These are phyloP conservation scores for Stenodera caucasica DNA, from an alignment of 2,888 invertebrate genomes.

Conservation along the genomic window DNA sequence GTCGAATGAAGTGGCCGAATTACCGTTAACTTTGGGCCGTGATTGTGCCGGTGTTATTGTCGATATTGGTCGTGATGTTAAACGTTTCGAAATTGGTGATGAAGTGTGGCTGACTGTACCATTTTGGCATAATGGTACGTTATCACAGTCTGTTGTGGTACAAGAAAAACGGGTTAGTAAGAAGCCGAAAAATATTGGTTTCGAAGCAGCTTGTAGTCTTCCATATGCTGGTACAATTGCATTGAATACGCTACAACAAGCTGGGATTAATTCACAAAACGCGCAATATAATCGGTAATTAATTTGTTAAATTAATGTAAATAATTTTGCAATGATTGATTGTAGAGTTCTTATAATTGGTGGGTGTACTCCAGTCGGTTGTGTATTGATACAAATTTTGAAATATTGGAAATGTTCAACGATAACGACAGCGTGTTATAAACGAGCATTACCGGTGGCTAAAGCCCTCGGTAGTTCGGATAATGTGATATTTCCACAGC, in stretches of 20 bases:
- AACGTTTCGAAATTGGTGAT: constrained; percentile 64
- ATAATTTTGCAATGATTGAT: constrained; percentile 20
- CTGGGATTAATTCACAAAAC: constrained; percentile 56
- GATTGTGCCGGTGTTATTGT: constrained; percentile 65
- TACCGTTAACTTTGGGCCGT: constrained; percentile 64
- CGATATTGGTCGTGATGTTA: constrained; percentile 63
- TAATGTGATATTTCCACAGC: constrained; percentile 54
- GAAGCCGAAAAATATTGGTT: constrained; percentile 61
- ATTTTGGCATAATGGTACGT: constrained; percentile 62
- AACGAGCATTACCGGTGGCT: constrained; percentile 60
- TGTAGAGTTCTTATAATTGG: constrained; percentile 61
- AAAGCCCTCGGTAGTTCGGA: constrained; percentile 61
- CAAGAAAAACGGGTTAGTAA: constrained; percentile 58
- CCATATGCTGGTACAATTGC: constrained; percentile 64
- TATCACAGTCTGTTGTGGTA: constrained; percentile 61
- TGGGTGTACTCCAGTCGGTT: constrained; percentile 63
- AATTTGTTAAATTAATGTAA: not conserved
- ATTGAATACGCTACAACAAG: constrained; percentile 58
- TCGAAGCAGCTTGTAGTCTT: constrained; percentile 64
- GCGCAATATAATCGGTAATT: constrained; percentile 59
- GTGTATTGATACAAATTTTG: constrained; percentile 62
- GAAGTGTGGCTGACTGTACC: constrained; percentile 64
- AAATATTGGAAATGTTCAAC: constrained; percentile 60
- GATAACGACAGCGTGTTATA: constrained; percentile 59
- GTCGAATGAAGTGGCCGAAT: constrained; percentile 51